Evolutionary conservation across 2,113 vertebrate genomes (phyloP).

Genomic region (Bos taurus): ARS-UCD2.0 NC_037339.1:34581501-34582000

Average conservation of each 20-base stretch:
- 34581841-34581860: background rate
- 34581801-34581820: background rate
- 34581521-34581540: background rate
- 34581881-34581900: background rate
- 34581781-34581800: background rate
- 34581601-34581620: accelerated
- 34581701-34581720: accelerated
- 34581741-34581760: background rate
- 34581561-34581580: background rate
- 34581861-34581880: background rate
- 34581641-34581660: background rate
- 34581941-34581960: background rate
- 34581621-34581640: accelerated
- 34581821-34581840: background rate
- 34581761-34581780: background rate
- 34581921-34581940: background rate
- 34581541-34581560: background rate
- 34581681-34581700: background rate
- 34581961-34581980: background rate
- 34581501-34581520: background rate
- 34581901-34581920: background rate
- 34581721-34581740: background rate
- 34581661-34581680: accelerated
- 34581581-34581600: background rate
- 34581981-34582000: accelerated